Evolutionary conservation across 2,888 invertebrate genomes (phyloP), one percentile per base, ranked within the genome.

Genomic region (Elegia similella): DNA sequence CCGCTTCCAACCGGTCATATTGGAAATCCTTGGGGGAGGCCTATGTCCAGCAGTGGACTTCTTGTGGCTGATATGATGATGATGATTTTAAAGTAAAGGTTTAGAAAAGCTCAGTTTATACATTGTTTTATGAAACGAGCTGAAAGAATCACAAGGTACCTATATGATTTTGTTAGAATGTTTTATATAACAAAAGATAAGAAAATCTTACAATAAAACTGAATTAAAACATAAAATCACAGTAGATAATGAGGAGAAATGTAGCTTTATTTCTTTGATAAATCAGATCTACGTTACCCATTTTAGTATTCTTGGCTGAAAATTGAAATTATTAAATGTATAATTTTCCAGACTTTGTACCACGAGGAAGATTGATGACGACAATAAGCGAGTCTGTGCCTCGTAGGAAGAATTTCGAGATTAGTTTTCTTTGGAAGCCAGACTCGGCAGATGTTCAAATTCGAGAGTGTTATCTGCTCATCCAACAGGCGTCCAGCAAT

Each of bases 321-420:
- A 55, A 47, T 55, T 55, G 38, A 47, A 55, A 47, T 47, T 42
- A 38, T 47, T 10, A 48, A 48, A 29, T 42, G 48, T 23, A 42
- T 56, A 56, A 48, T 56, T 48, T 56, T 48, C 47, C 15, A 13
- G 42, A 42, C 15, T 48, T 56, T 56, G 42, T 56, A 29, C 42
- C 38, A 42, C 38, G 23, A 42, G 42, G 54, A 61, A 62, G 61
- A 64, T 64, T 63, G 59, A 63, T 60, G 63, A 59, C 53, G 42
- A 58, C 55, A 52, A 55, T 55, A 38, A 47, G 58, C 48, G 56
- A 17, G 59, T 44, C 46, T 38, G 48, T 16, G 43, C 53, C 46
- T 42, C 53, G 16, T 1, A 42, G 56, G 56, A 56, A 42, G 47
- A 56, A 56, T 56, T 48, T 38, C 56, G 42, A 56, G 56, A 56